Evolutionary conservation across 1,140 invertebrate genomes (phyloP).

Genomic region (Melanaphis sacchari): DNA sequence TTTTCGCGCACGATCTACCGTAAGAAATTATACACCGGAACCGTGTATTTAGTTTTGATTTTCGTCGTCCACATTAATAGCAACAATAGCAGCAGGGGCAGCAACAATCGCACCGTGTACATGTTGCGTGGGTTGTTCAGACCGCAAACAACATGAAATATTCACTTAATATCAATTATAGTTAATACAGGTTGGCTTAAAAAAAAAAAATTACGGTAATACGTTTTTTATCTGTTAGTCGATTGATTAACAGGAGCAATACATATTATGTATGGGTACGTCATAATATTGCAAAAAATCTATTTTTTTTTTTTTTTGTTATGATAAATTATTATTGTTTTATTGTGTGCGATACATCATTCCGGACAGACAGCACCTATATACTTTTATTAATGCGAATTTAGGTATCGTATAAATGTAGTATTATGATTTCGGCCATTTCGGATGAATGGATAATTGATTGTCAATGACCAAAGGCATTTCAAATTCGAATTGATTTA

Average conservation of each 20-base stretch:
- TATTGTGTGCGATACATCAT: neutral
- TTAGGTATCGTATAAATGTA: neutral
- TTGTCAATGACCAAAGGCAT: neutral
- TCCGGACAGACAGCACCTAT: neutral
- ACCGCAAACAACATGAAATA: neutral
- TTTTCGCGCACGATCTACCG: neutral
- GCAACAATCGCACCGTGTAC: neutral
- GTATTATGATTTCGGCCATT: neutral
- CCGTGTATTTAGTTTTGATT: neutral
- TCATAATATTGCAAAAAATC: neutral
- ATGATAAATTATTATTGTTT: neutral
- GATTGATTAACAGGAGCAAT: neutral
- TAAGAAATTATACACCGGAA: neutral
- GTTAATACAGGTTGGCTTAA: neutral
- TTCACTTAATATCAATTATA: neutral
- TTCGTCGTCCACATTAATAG: neutral
- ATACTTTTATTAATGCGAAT: neutral
- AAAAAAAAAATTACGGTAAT: neutral
- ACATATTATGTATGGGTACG: neutral
- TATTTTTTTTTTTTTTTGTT: too few relatives aligned
- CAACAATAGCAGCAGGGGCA: neutral
- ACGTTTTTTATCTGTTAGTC: neutral
- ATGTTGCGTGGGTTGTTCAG: neutral
- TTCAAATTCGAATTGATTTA: neutral
- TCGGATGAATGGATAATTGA: neutral